These are phyloP conservation scores for Actinernus sp. DNA, from an alignment of 92 coral and sea anemone genomes.

Conservation along the genomic window DNA sequence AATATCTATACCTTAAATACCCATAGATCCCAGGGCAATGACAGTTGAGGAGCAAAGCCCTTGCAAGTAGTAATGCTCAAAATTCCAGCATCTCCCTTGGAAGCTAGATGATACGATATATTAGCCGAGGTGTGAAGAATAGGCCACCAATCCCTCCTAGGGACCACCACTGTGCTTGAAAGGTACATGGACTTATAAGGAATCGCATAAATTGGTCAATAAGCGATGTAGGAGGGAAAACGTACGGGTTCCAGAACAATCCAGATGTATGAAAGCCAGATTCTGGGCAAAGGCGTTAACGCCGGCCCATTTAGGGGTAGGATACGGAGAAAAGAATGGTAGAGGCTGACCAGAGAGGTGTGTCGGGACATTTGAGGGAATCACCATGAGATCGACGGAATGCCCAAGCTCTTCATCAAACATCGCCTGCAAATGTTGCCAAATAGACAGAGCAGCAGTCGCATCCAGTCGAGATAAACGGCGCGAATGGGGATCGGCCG, in stretches of 20 bases:
- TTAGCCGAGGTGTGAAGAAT: too few species aligned
- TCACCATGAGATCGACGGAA: slow-evolving; percentile 22
- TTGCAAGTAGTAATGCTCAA: too few species aligned
- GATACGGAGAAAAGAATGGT: slow-evolving; percentile 30
- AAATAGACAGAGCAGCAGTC: not conserved
- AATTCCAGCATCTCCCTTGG: too few species aligned
- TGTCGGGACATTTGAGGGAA: not conserved
- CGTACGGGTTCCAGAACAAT: slow-evolving; percentile 22
- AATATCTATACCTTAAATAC: too few species aligned
- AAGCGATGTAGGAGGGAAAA: slow-evolving; percentile 7
- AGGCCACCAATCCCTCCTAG: too few species aligned
- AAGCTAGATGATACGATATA: too few species aligned
- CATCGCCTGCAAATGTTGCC: not conserved
- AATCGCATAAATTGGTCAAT: slow-evolving; percentile 17
- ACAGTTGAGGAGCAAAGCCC: too few species aligned
- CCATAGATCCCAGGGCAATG: too few species aligned
- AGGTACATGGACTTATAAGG: not conserved
- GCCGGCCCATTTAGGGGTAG: not conserved
- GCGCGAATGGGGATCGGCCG: slow-evolving; percentile 44
- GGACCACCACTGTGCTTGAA: slow-evolving; percentile 1
- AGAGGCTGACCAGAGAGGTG: not conserved
- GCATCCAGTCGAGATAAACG: slow-evolving; percentile 2
- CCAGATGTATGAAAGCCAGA: not conserved
- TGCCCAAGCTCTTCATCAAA: not conserved
- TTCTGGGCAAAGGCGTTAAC: slow-evolving; percentile 37